Conservation (phyloP, 1,140 invertebrate genomes). For the Nasonia vitripennis region DNA sequence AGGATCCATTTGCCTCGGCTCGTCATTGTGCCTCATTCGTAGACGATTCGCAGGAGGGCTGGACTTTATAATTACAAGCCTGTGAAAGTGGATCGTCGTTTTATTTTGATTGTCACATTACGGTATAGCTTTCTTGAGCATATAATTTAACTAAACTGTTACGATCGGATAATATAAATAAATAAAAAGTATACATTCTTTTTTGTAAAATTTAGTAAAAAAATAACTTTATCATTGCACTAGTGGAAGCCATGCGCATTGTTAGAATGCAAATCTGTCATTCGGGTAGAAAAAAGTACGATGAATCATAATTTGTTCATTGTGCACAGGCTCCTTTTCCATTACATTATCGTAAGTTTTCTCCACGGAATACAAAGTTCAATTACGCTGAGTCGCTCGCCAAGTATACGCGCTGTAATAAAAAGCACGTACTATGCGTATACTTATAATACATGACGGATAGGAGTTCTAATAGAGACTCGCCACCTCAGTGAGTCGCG, state of each 20-base stretch:
- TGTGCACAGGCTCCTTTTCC: no score
- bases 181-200: no score
- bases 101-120: background rate
- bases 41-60: slow-evolving; percentile 40
- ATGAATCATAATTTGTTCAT: no score
- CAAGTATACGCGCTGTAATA: background rate
- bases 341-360: background rate
- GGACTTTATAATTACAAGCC: background rate
- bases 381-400: background rate
- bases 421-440: background rate
- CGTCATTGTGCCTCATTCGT: slow-evolving; percentile 69
- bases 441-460: background rate
- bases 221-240: no score
- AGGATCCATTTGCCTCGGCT: slow-evolving; percentile 60
- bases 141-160: no score
- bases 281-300: no score
- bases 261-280: background rate
- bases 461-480: background rate
- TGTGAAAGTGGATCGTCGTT: background rate
- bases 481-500: background rate
- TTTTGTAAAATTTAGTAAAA: no score
- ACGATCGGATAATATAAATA: no score
- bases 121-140: no score
- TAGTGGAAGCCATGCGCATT: no score
- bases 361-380: background rate